Evolutionary conservation across 2,888 invertebrate species (phyloP).

Genomic region (Hirudinaria manillensis): DNA sequence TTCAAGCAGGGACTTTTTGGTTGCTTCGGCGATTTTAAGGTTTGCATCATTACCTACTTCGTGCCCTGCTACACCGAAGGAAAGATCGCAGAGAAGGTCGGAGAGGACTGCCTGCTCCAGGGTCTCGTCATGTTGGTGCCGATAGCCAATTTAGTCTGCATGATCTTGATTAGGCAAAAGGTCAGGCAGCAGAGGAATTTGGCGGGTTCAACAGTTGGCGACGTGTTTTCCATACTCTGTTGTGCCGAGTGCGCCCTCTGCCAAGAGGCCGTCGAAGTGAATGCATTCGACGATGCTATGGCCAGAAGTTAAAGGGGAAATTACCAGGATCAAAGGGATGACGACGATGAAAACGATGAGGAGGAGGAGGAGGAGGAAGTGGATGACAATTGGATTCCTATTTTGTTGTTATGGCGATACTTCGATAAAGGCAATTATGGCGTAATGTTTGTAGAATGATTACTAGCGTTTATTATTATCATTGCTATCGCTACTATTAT

Average conservation of each 20-base stretch:
- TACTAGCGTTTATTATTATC: background rate
- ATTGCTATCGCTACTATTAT: no score
- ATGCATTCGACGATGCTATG: constrained; percentile 27
- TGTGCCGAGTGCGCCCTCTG: constrained; percentile 45
- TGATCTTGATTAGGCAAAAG: background rate
- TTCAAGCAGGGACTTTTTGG: constrained; percentile 46
- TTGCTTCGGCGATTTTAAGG: constrained; percentile 49
- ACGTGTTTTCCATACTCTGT: constrained; percentile 44
- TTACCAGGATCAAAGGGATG: background rate
- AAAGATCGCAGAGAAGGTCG: constrained; percentile 49
- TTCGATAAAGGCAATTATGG: background rate
- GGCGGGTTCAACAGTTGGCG: constrained; percentile 43
- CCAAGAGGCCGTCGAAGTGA: constrained; percentile 42
- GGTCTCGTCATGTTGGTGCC: constrained; percentile 36
- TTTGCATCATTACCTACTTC: constrained; percentile 49
- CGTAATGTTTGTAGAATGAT: background rate
- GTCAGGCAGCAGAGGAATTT: constrained; percentile 46
- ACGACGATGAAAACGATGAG: background rate
- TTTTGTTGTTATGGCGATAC: no score
- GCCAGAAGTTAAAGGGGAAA: background rate
- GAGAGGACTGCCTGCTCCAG: constrained; percentile 48
- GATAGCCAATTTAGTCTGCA: constrained; percentile 18
- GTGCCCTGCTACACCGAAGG: constrained; percentile 51
- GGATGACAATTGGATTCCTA: background rate
- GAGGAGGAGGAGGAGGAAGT: no score